A percentile compares a stretch with the other conserved stretches of the same genome.
Evolutionary conservation across 2,113 vertebrate genomes (phyloP).

Genomic region (Chrysemys picta): DNA sequence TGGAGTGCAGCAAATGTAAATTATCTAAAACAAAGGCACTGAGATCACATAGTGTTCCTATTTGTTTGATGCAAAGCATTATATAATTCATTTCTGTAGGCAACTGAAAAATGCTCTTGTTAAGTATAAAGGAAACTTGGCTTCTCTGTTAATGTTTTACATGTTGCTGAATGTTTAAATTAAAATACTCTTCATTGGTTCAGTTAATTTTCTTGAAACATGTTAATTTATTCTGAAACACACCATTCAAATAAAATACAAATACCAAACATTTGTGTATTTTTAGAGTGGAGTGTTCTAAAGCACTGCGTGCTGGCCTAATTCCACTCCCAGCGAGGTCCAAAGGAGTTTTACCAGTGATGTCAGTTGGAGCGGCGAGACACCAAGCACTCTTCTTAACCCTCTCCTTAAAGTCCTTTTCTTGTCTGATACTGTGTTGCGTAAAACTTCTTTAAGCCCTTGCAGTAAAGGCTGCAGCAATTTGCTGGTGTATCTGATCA

Average conservation of each 20-base stretch:
- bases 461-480: conserved; percentile 53
- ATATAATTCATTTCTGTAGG: conserved; percentile 59
- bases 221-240: neutral
- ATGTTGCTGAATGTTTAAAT: neutral
- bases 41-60: conserved; percentile 47
- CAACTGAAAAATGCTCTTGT: conserved; percentile 24
- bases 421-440: conserved; percentile 42
- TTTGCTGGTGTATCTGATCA: conserved; percentile 51
- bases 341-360: neutral
- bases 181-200: neutral
- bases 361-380: neutral
- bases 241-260: rapidly evolving
- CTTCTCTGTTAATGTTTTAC: conserved; percentile 9
- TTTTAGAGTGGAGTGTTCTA: neutral
- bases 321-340: neutral
- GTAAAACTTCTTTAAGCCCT: conserved; percentile 50
- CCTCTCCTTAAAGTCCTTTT: neutral
- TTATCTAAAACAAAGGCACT: conserved; percentile 61
- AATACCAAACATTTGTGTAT: neutral
- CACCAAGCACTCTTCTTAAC: conserved; percentile 10
- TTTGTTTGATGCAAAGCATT: conserved; percentile 28
- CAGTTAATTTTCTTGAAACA: neutral
- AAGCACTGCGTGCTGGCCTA: neutral
- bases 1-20: conserved; percentile 45
- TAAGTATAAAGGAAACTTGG: conserved; percentile 17